These are phyloP conservation scores for Leucoraja ocellata DNA, from an alignment of 2,797 vertebrate genomes.

Conservation along the genomic window DNA sequence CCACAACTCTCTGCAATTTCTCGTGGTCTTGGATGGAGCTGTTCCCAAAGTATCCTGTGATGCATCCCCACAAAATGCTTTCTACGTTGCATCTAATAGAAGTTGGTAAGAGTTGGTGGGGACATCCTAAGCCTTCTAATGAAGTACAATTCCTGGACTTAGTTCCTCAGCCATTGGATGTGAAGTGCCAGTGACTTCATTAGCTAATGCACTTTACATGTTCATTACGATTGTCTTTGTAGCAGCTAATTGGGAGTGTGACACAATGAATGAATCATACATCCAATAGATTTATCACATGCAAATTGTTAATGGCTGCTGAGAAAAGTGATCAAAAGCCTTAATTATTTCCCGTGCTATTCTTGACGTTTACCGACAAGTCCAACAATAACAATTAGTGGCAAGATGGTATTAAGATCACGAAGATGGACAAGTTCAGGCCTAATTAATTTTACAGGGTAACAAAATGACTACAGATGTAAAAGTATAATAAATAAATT, in stretches of 20 bases:
- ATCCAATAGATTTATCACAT: neutral
- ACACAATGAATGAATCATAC: slow-evolving; percentile 9
- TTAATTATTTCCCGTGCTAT: neutral
- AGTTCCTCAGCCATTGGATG: neutral
- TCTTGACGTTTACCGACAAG: neutral
- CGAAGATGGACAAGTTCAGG: neutral
- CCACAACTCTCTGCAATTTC: no score
- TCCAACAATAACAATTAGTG: neutral
- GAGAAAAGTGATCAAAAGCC: neutral
- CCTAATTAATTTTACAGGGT: neutral
- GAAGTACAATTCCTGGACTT: neutral
- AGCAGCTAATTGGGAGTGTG: neutral
- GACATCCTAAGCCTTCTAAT: no score
- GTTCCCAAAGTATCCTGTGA: no score
- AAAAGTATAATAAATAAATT: neutral
- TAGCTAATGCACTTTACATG: neutral
- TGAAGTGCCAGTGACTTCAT: neutral
- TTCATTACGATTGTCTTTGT: neutral
- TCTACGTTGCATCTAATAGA: no score
- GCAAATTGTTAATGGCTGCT: neutral
- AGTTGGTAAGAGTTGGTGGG: no score
- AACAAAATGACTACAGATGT: neutral
- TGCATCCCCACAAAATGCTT: no score
- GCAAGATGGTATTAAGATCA: neutral
- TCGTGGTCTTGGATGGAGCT: no score